phyloP scores from a whole-genome alignment of 2,797 vertebrate genomes.

The Halcyon chelicuti region DNA sequence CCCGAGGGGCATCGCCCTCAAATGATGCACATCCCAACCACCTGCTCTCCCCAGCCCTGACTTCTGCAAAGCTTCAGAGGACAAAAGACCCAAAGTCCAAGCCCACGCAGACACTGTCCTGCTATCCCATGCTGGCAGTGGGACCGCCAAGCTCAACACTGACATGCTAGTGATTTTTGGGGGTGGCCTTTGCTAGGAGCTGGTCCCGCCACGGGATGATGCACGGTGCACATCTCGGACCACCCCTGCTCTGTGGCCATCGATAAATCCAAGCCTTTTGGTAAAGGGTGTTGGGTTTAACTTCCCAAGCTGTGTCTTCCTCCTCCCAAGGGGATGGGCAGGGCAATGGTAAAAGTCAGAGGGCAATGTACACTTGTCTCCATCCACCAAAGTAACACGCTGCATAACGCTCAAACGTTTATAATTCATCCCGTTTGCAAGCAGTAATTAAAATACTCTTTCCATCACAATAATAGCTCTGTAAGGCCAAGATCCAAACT shows the following conservation, averaged over 20 bases:
- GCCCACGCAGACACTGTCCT: not conserved
- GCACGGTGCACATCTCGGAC: fast-evolving
- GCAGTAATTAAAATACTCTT: conserved; percentile 30
- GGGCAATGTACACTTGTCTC: not conserved
- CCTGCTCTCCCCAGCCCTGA: not conserved
- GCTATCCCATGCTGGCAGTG: not conserved
- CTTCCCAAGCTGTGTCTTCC: not conserved
- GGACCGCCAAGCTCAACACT: not conserved
- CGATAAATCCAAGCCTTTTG: not conserved
- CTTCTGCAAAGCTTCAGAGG: not conserved
- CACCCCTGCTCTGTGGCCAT: not conserved
- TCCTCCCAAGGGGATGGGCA: not conserved
- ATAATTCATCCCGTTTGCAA: not conserved
- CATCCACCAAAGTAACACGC: not conserved
- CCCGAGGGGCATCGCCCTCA: fast-evolving
- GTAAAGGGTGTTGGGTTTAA: not conserved
- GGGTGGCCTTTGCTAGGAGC: not conserved
- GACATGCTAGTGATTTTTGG: not conserved
- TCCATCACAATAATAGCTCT: conserved; percentile 1
- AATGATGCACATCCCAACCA: fast-evolving
- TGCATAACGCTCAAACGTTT: not conserved
- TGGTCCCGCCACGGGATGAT: fast-evolving
- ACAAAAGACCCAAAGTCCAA: not conserved
- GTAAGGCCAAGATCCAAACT: conserved; percentile 33
- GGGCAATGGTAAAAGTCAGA: not conserved